Evolutionary conservation across 2,888 invertebrate species (phyloP).

Genomic region (Calliscelio sp.): DNA sequence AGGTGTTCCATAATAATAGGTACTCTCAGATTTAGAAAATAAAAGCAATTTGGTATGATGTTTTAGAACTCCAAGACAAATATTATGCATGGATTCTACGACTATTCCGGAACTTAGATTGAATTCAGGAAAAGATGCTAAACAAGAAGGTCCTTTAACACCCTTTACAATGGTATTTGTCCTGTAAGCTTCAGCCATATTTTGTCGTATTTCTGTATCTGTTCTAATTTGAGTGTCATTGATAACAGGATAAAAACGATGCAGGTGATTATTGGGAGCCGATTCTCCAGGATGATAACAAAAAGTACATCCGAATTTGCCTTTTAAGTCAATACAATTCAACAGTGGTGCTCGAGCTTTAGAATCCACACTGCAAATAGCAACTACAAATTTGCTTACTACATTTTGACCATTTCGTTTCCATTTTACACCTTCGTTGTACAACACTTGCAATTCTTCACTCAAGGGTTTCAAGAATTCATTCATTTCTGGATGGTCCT

Average conservation of each 20-base stretch:
- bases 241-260: neutral
- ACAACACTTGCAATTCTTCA: too few species aligned
- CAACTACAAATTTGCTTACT: neutral
- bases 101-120: neutral
- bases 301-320: neutral
- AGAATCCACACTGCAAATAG: neutral
- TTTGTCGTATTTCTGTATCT: neutral
- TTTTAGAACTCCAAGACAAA: too few species aligned
- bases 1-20: neutral
- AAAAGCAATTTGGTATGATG: too few species aligned
- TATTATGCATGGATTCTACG: conserved; percentile 7
- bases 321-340: neutral
- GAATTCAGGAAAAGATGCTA: neutral
- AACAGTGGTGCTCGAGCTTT: neutral
- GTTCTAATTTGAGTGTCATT: neutral
- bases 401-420: neutral
- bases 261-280: neutral
- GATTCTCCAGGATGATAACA: conserved; percentile 4
- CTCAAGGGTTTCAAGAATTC: too few species aligned
- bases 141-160: conserved; percentile 10
- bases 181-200: neutral
- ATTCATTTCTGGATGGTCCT: too few species aligned
- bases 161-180: neutral
- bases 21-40: neutral
- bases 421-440: too few species aligned